Base-by-base conservation (phyloP, 2,888 invertebrate genomes). In the Mesopsocus fuscifrons region DNA sequence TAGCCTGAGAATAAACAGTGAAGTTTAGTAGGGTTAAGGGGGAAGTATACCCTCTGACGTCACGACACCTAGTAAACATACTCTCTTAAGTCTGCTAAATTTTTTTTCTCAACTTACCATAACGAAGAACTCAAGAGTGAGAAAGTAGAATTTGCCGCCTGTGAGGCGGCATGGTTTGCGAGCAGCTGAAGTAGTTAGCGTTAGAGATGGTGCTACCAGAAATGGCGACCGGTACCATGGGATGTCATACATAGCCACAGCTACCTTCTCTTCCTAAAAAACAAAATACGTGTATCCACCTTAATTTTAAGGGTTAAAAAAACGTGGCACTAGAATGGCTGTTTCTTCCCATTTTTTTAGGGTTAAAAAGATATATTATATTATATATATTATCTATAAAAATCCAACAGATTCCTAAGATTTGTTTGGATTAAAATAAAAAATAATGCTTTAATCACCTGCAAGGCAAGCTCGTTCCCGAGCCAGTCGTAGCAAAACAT, bases 401-500 rank as follows among this genome's bases (percentile, higher is more conserved):
- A n/a, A n/a, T n/a, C n/a, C n/a, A n/a, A n/a, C n/a, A n/a, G n/a
- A n/a, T n/a, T n/a, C n/a, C n/a, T n/a, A n/a, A n/a, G n/a, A n/a
- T n/a, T n/a, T n/a, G n/a, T n/a, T n/a, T n/a, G n/a, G n/a, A n/a
- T n/a, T n/a, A n/a, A n/a, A n/a, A n/a, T n/a, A n/a, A n/a, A n/a
- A n/a, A n/a, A n/a, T n/a, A n/a, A n/a, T n/a, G n/a, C n/a, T n/a
- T n/a, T n/a, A 34, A 8, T 16, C 6, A 38, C 38, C 38, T 38
- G 38, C 17, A 38, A 17, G 3, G 21, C 6, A 16, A 38, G 38
- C 20, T 38, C 38, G 11, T 38, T 38, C 3, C 38, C 38, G 8
- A 38, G 38, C n/a, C 20, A 38, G 21, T 38, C 20, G 18, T 18
- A 38, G 20, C 13, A 21, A 11, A 38, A 38, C 38, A 38, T 38